Base-by-base conservation (phyloP, 1,140 invertebrate genomes). In the Chelonus insularis region DNA sequence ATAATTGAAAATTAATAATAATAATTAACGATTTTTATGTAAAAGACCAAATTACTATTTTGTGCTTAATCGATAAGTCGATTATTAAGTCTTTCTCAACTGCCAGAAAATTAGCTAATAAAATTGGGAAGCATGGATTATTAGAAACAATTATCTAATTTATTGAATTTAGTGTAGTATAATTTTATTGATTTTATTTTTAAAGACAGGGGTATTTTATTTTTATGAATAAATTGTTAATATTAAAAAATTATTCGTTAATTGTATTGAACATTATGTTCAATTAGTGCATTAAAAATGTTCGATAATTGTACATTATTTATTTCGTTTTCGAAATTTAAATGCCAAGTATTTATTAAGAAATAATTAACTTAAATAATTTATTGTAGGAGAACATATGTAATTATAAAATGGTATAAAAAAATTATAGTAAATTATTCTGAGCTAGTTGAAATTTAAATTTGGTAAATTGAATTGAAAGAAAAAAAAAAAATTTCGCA, bases 41-140 rank as follows among this genome's bases (percentile, higher is more conserved):
- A 21, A 55, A 43, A 29, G 37, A 39, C 37, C 37, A 39, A 39
- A 39, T 12, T 12, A 39, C n/a, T 39, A 39, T 39, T 39, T 39
- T 39, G 37, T 14, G 37, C 37, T 39, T 39, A 12, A 39, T 39
- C 37, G 14, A 12, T 34, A 34, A 39, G 56, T 60, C 23, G 39
- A 64, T 52, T 57, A 64, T 60, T 14, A 64, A 60, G 63, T 64
- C 58, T 64, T 64, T 60, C 63, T 57, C 57, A 64, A 64, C 63
- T 64, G 63, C 63, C 63, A 64, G 52, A 51, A n/a, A n/a, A n/a
- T n/a, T 58, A 52, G 56, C 23, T 51, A 54, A 39, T 41, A 39
- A 20, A 50, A 39, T 39, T 39, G n/a, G n/a, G n/a, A n/a, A n/a
- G n/a, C n/a, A n/a, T n/a, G n/a, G n/a, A n/a, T n/a, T n/a, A n/a